Conservation (phyloP, 2,888 invertebrate genomes). For the Sphaerophoria rueppellii region DNA sequence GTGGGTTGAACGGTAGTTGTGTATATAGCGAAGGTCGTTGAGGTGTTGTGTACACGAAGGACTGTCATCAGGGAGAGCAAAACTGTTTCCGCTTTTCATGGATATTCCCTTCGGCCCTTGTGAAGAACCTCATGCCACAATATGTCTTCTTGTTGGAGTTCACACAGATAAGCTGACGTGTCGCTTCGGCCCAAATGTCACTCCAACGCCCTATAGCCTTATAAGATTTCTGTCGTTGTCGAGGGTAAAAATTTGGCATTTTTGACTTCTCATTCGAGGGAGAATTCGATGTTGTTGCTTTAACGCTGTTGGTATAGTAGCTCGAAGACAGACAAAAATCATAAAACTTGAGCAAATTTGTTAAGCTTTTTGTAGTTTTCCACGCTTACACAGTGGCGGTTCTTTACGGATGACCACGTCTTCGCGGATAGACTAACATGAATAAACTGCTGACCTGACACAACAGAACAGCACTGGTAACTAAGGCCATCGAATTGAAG, state of each 20-base stretch:
- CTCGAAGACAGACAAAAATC: too few relatives aligned
- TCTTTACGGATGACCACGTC: too few relatives aligned
- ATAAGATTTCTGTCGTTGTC: conserved; percentile 28
- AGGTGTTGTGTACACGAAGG: background rate
- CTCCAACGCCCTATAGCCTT: conserved; percentile 31
- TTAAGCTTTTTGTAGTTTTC: too few relatives aligned
- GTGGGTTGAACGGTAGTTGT: background rate
- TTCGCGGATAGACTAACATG: too few relatives aligned
- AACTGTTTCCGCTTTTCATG: conserved; percentile 51
- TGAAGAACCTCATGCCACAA: background rate
- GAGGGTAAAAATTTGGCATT: conserved; percentile 51
- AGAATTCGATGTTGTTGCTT: background rate
- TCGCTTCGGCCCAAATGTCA: background rate
- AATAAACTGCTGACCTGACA: too few relatives aligned
- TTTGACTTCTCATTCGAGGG: conserved; percentile 63
- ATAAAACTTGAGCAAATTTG: too few relatives aligned
- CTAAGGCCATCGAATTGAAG: too few relatives aligned
- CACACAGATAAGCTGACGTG: background rate
- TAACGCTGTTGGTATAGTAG: too few relatives aligned
- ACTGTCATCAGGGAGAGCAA: conserved; percentile 28
- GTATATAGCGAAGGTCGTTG: background rate
- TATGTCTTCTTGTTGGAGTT: conserved; percentile 47
- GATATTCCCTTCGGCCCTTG: background rate
- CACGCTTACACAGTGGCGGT: too few relatives aligned
- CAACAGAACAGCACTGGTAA: too few relatives aligned